Conservation (phyloP, 2,888 invertebrate species). For the Phasia obesa region DNA sequence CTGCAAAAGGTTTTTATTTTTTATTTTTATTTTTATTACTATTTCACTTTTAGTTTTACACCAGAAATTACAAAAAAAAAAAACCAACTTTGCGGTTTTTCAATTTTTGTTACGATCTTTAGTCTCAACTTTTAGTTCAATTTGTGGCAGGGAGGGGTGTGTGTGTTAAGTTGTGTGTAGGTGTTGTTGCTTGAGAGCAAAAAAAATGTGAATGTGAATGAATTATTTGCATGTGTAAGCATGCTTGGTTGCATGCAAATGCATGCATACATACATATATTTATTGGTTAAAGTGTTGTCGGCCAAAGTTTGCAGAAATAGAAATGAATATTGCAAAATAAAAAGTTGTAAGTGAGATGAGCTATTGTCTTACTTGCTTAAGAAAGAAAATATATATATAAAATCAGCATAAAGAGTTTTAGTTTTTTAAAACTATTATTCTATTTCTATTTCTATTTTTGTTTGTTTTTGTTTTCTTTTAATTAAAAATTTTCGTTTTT, state of each 20-base stretch:
- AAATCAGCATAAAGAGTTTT: no score
- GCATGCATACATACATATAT: not conserved
- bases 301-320: not conserved
- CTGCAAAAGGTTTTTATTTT: not conserved
- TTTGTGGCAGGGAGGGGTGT: no score
- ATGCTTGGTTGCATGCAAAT: constrained; percentile 3
- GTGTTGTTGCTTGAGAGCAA: not conserved
- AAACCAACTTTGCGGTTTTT: constrained; percentile 16
- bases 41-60: not conserved
- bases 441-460: not conserved
- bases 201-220: constrained; percentile 10
- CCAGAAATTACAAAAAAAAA: no score
- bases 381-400: no score
- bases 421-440: no score
- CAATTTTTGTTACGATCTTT: constrained; percentile 1
- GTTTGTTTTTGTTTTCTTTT: not conserved
- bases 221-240: constrained; percentile 31
- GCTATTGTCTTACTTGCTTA: not conserved
- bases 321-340: not conserved
- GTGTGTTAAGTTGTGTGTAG: no score
- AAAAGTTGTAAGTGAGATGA: not conserved
- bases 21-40: no score
- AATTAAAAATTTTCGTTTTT: not conserved
- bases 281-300: not conserved
- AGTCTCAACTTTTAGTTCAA: not conserved